These are phyloP conservation scores for Monomorium pharaonis DNA, from an alignment of 1,140 invertebrate genomes.

Conservation along the genomic window DNA sequence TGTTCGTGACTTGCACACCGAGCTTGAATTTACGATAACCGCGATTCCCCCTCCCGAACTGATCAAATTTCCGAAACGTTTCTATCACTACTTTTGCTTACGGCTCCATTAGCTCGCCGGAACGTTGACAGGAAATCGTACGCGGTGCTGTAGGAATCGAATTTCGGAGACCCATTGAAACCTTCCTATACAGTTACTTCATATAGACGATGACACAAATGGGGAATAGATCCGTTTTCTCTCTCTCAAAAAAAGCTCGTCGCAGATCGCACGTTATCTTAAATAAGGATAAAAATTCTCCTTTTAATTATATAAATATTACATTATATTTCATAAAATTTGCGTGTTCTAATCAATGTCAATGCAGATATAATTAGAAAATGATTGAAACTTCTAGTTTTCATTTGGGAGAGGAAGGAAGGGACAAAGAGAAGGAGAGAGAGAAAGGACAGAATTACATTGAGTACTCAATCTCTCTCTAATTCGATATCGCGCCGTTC, in stretches of 20 bases:
- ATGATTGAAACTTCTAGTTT: neutral
- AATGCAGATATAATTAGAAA: neutral
- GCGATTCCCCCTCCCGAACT: conserved; percentile 13
- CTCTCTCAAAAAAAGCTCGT: neutral
- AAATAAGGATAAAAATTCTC: neutral
- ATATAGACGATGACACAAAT: conserved; percentile 22
- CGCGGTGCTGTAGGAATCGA: conserved; percentile 27
- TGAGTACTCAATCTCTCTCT: conserved; percentile 12
- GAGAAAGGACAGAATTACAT: neutral
- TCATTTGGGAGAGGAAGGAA: neutral
- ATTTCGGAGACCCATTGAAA: conserved; percentile 44
- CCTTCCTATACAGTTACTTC: neutral
- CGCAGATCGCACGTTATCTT: neutral
- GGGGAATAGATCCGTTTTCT: neutral
- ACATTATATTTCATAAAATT: neutral
- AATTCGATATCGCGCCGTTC: conserved; percentile 31
- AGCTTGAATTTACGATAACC: neutral
- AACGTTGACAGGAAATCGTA: conserved; percentile 24
- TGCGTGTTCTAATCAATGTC: neutral
- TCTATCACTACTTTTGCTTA: conserved; percentile 54
- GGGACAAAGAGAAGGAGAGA: too few species aligned
- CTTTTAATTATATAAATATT: neutral
- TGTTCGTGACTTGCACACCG: conserved; percentile 6
- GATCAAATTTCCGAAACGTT: conserved; percentile 57
- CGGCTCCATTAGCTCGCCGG: conserved; percentile 37